Evolutionary conservation across 2,797 vertebrate genomes (phyloP), one percentile per base, ranked within the genome.

Genomic region (Prionace glauca): DNA sequence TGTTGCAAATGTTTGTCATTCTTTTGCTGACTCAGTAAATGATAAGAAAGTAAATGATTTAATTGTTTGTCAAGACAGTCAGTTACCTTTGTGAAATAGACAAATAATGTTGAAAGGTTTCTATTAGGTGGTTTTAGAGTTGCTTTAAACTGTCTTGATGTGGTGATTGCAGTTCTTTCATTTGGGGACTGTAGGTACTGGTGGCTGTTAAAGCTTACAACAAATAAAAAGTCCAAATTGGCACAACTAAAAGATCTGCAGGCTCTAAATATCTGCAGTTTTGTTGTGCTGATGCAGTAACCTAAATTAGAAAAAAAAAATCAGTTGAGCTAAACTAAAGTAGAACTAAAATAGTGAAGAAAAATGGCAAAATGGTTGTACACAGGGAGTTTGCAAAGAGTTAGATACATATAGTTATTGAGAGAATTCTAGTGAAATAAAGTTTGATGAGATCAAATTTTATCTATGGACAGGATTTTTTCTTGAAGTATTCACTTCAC

Each of bases 41-140:
- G 93, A 95, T 95, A 95, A 77, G 92, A 94, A 65, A 94, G 69
- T 77, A 95, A 77, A 77, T 95, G 41, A 95, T 95, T 94, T 50
- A 95, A 95, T 77, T 77, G 71, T 72, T 74, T 77, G 41, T 9
- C 16, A 29, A 60, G 50, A 65, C 29, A 60, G 45, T 77, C 93
- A 29, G 50, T 56, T 5, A 95, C 71, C 69, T 95, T 94, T 95
- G 45, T 74, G 93, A 95, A 95, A 74, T 94, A 60, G 71, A 56
- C 69, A 94, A 94, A 94, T 94, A 95, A 74, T 69, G 41, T 95
- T 95, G 24, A 71, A 95, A 95, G 26, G 45, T 95, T 77, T 95
- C 26, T 32, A 32, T 74, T 56, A 71, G 69, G 10, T 74, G 69
- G 69, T 36, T 94, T 94, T 32, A 26, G 65, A 94, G 69, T 41